Conservation (phyloP, 2,888 invertebrate species). For the Diogma glabrata region DNA sequence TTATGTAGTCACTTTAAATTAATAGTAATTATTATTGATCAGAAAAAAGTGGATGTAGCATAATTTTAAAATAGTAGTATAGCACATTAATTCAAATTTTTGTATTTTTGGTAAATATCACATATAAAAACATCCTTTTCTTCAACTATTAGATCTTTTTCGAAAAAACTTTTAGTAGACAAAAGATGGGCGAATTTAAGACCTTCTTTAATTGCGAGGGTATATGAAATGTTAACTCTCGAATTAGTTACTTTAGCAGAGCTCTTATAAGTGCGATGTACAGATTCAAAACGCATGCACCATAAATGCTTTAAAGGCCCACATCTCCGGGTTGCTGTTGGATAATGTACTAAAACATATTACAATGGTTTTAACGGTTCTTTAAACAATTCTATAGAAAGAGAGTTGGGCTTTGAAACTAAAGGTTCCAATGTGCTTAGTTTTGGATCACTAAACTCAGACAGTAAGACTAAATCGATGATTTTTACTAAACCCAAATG, state of each 20-base stretch:
- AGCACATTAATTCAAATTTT: background rate
- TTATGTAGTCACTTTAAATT: too few species aligned
- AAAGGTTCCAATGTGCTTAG: too few species aligned
- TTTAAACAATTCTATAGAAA: background rate
- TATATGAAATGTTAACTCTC: background rate
- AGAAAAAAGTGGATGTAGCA: too few species aligned
- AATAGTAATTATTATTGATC: too few species aligned
- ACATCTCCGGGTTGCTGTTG: background rate
- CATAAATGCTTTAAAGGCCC: slow-evolving; percentile 2
- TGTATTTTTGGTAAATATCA: background rate
- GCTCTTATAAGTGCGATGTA: background rate
- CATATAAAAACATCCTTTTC: slow-evolving; percentile 12
- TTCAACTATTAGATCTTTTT: background rate
- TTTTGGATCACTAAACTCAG: too few species aligned
- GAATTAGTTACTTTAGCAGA: background rate
- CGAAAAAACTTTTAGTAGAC: background rate
- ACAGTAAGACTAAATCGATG: slow-evolving; percentile 12
- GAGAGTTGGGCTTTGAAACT: background rate
- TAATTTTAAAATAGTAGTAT: too few species aligned
- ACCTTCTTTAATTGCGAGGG: background rate
- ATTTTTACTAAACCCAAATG: too few species aligned
- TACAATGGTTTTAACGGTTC: background rate
- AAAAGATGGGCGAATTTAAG: background rate
- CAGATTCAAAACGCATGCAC: slow-evolving; percentile 1
- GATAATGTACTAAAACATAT: background rate